These are phyloP conservation scores for Cyphomyrus discorhynchus DNA, from an alignment of 2,113 vertebrate genomes.

Conservation along the genomic window DNA sequence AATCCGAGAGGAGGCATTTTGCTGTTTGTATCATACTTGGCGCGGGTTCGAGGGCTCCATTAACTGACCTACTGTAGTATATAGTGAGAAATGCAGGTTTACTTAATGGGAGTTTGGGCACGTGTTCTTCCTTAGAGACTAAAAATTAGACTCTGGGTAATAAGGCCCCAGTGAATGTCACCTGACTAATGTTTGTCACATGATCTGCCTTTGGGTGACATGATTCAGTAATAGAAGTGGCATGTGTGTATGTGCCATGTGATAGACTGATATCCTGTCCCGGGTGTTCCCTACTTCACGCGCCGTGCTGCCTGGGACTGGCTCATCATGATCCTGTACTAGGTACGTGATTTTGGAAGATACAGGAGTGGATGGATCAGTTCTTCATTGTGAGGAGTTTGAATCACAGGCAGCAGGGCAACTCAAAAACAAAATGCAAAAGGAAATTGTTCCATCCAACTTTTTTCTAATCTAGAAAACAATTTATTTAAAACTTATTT, in stretches of 20 bases:
- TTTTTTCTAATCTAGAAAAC: neutral
- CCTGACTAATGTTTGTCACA: neutral
- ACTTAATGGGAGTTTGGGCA: neutral
- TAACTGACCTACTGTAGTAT: neutral
- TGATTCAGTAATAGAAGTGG: neutral
- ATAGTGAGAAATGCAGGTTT: neutral
- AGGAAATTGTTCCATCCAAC: neutral
- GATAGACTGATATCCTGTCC: neutral
- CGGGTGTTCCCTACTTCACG: neutral
- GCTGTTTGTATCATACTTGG: neutral
- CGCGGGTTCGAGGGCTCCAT: neutral
- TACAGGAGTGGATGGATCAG: neutral
- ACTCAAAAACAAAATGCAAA: neutral
- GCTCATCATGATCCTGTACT: neutral
- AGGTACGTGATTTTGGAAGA: neutral
- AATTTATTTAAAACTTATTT: neutral
- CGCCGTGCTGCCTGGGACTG: neutral
- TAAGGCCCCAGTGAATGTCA: neutral
- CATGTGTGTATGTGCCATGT: neutral
- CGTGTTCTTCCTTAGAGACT: neutral
- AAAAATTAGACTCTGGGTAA: neutral
- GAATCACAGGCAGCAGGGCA: neutral
- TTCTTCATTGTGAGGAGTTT: neutral
- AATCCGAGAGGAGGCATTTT: neutral
- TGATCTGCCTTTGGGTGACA: neutral